Base-by-base conservation (phyloP, 2,888 invertebrate species). In the Zele albiditarsus region DNA sequence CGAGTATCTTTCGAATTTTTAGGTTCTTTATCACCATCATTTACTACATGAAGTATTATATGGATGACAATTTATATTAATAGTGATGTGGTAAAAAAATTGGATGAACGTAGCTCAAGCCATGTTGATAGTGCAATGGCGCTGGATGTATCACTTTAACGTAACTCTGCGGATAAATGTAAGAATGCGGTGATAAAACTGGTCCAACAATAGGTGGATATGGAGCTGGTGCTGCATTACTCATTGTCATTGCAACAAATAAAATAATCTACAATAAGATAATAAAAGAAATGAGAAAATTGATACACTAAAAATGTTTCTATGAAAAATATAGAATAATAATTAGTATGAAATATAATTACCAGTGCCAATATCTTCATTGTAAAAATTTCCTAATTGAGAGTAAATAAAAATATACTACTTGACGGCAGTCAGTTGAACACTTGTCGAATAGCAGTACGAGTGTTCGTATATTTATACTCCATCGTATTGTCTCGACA, bases 131-230 rank as follows among this genome's bases (percentile, higher is more conserved):
- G 57, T 77, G 73, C 63, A 79, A 60, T 62, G 76, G 75, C 2
- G 75, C 75, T 20, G 79, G 78, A 77, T 79, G 73, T 38, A 75
- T 8, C 10, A 77, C 75, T 70, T 78, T 79, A 14, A 78, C 58
- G 28, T 79, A 79, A 68, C 71, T 78, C 38, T 49, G 71, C 10
- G 78, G 75, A 16, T 75, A 72, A 70, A 77, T 62, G 3, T 72
- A 27, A 33, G 73, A 71, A 53, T 75, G 71, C 27, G 73, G 67
- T 33, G 69, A 65, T n/a, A 73, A 38, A 38, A 78, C 10, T 2
- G 53, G 53, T 53, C 23, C 53, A 53, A 53, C 53, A 53, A 53
- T 20, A 8, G 79, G 78, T 38, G 79, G 79, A 75, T 77, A 79
- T 38, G 79, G 77, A 8, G 53, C 53, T 53, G 53, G 53, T 20